Conservation (phyloP, 2,113 vertebrate genomes). For the Heterotis niloticus region DNA sequence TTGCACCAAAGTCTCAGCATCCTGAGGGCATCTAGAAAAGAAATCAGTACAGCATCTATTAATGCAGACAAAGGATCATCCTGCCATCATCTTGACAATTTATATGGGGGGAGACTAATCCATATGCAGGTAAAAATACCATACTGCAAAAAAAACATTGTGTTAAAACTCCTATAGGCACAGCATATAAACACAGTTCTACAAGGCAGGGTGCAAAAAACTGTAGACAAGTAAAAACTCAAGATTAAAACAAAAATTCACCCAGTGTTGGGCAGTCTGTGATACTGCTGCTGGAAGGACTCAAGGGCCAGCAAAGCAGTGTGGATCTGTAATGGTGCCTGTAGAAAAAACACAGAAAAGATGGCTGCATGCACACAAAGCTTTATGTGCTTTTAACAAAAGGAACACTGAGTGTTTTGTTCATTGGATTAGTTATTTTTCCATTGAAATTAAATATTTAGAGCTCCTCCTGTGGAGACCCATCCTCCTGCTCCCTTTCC, state of each 20-base stretch:
- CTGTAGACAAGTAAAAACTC: neutral
- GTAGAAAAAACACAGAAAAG: slow-evolving; percentile 24
- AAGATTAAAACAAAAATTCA: slow-evolving; percentile 52
- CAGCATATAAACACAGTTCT: no score
- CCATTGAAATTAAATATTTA: neutral
- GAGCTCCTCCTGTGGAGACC: no score
- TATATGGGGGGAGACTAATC: no score
- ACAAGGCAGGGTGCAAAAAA: neutral
- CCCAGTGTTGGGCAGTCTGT: slow-evolving; percentile 78
- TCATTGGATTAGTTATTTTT: no score
- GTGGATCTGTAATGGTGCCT: slow-evolving; percentile 88
- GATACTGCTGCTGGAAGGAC: slow-evolving; percentile 79
- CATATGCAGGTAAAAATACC: neutral
- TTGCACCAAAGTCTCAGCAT: slow-evolving; percentile 81
- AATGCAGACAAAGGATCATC: neutral
- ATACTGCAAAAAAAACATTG: neutral
- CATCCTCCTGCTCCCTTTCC: no score
- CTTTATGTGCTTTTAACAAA: no score
- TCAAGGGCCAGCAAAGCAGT: slow-evolving; percentile 85
- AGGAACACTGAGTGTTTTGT: no score
- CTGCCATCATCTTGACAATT: no score
- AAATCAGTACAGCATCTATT: neutral
- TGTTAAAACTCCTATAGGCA: neutral
- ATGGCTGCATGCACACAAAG: no score
- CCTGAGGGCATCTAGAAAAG: slow-evolving; percentile 75